Evolutionary conservation across 2,797 vertebrate species (phyloP), one percentile per base, ranked within the genome.

Genomic region (Bradypodion pumilum): DNA sequence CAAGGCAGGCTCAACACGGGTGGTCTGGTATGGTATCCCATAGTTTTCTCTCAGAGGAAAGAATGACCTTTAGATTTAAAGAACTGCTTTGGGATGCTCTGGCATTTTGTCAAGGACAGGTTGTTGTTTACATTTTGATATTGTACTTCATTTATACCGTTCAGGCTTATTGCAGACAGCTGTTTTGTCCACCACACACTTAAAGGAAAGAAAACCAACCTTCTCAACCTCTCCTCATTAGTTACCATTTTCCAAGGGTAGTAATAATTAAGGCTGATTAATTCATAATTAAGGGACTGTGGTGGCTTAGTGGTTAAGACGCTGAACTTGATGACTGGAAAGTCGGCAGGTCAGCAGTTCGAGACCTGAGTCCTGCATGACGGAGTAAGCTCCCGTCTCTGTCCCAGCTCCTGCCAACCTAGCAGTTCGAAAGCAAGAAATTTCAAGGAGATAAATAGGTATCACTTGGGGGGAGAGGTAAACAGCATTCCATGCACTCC

Each of bases 61-160:
- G 76, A 85, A 74, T 62, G 10, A 80, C 76, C 78, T 70, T 60
- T 76, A 69, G 74, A 23, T 1, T 83, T 92, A 87, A 78, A 88
- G 81, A 37, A 75, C 8, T 74, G 49, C 80, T 69, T 27, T 77
- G 80, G 63, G 59, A 80, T 72, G 73, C 56, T 78, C 23, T 89
- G 80, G 82, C 85, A 65, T 82, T 80, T 75, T 91, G 90, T 89
- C 92, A 87, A 85, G 84, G 91, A 85, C 72, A 77, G 10, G 19
- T 66, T 91, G 90, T 86, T 85, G 65, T 81, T 85, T 70, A 49
- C 65, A 70, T 62, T 46, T 76, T 52, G 42, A 40, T 25, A 40
- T 21, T 62, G 15, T n/a, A 63, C 44, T 85, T 19, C 87, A 87
- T n/a, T 63, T 62, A 81, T 35, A 56, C 52, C 52, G 63, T 70